These are phyloP conservation scores for Chinchilla lanigera DNA, from an alignment of 2,113 vertebrate species.

Conservation along the genomic window DNA sequence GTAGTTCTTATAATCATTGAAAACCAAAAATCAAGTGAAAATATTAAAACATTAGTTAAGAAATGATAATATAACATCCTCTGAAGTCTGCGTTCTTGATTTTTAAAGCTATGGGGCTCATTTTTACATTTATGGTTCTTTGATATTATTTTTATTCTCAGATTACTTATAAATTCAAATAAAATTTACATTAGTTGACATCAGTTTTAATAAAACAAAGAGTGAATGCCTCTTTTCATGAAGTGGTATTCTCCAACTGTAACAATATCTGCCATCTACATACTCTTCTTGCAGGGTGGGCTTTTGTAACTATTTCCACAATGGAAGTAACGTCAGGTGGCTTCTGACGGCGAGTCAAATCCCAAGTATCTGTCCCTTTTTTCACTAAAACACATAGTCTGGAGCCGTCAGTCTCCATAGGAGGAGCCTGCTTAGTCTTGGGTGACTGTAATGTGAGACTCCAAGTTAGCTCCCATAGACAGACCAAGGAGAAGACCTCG, in stretches of 20 bases:
- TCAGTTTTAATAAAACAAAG: not conserved
- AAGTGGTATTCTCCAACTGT: not conserved
- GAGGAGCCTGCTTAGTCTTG: not conserved
- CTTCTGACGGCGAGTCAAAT: not conserved
- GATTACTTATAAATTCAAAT: not conserved
- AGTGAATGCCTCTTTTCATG: not conserved
- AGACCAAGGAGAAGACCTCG: not conserved
- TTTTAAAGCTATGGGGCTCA: not conserved
- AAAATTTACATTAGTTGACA: not conserved
- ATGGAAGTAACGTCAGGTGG: no score
- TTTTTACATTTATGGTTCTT: not conserved
- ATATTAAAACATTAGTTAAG: not conserved
- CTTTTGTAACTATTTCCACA: not conserved
- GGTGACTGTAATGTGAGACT: not conserved
- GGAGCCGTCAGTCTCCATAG: fast-evolving
- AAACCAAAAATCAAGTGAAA: not conserved
- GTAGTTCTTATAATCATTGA: not conserved
- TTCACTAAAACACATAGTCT: not conserved
- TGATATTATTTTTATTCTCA: not conserved
- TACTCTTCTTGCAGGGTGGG: not conserved
- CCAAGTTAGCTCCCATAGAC: not conserved
- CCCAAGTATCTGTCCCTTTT: not conserved
- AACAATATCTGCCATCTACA: not conserved
- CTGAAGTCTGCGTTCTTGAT: not conserved
- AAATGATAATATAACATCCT: no score